Base-by-base conservation (phyloP, 2,888 invertebrate species). In the Kuschelorhynchus macadamiae region DNA sequence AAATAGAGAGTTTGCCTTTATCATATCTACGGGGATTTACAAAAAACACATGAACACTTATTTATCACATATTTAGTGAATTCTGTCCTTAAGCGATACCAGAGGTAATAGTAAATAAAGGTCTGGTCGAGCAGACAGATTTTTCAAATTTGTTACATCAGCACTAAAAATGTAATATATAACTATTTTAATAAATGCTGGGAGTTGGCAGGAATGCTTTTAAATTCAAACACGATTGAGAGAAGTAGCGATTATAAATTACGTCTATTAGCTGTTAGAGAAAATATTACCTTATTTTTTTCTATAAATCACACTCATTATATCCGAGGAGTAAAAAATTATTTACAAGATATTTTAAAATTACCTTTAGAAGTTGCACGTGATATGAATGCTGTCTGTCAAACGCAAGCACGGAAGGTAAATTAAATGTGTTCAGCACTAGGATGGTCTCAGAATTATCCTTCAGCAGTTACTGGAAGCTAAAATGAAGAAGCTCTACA, bases 401-500 rank as follows among this genome's bases (percentile, higher is more conserved):
- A 75, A 76, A 68, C 56, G 71, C 70, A 70, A 20, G 71, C 70
- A 70, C 32, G 9, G 66, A 42, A 69, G 39, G 53, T 36, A 53
- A 9, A 41, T 75, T 77, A 44, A 77, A 76, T 74, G 70, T 67
- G 11, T 36, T 36, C 41, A 64, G 25, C 25, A 25, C 25, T 25
- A 25, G 25, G 7, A 7, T 7, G 7, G 25, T 25, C 25, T 25
- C 25, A 25, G 25, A 25, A 25, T 25, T 7, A 7, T 5, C 7
- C 25, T 25, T 25, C 25, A 3, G 25, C 25, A 25, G 25, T 25
- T 3, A 25, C 25, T 25, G 25, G 25, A 25, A 7, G 25, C 25
- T 25, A 77, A 76, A 76, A 74, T 73, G 63, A 74, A 73, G 73
- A 77, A 57, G 76, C 73, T 46, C 72, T 75, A 64, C 73, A 71